Evolutionary conservation across 2,888 invertebrate species (phyloP), one percentile per base, ranked within the genome.

Genomic region (Lathronympha strigana): DNA sequence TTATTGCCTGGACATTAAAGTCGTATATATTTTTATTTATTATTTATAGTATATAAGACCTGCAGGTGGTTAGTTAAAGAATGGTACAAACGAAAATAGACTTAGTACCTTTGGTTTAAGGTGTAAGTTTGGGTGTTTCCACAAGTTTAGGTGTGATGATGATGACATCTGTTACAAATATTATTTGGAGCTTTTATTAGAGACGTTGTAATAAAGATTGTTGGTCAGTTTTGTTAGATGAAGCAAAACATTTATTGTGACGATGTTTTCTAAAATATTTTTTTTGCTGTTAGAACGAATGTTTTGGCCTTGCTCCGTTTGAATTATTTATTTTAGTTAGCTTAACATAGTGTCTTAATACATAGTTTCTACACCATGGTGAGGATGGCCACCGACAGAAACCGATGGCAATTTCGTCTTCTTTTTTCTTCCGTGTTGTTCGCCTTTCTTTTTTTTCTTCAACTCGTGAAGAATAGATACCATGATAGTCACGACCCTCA

Each of bases 131-230:
- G 21, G 4, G 49, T 55, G 28, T 31, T 17, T 2, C 13, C 13
- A 0, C 4, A 4, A 33, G 17, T 23, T n/a, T 31, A 28, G 31
- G 40, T 23, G 17, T 63, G 50, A 45, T 51, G 63, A 58, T 63
- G 50, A 45, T 51, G 63, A 58, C 57, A 63, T 58, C n/a, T 15
- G 58, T 64, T 28, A 51, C 36, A 53, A 60, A 64, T 60, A 47
- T 58, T 45, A 19, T 64, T 53, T 53, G 45, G 28, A 53, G 64
- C 45, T 53, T 58, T 64, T 58, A 17, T 17, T 11, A 25, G 4
- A 43, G 49, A 17, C 23, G 1, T 40, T 17, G 28, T 43, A 45
- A 61, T 53, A 23, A 4, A n/a, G 19, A 11, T 21, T 45, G 45
- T 19, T 31, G 19, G 19, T 4, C 6, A 21, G 9, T 57, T 31